Percentiles rank a stretch among this genome's conserved stretches.
phyloP scores from a whole-genome alignment of 2,888 invertebrate genomes.

The Lasioglossum calceatum region DNA sequence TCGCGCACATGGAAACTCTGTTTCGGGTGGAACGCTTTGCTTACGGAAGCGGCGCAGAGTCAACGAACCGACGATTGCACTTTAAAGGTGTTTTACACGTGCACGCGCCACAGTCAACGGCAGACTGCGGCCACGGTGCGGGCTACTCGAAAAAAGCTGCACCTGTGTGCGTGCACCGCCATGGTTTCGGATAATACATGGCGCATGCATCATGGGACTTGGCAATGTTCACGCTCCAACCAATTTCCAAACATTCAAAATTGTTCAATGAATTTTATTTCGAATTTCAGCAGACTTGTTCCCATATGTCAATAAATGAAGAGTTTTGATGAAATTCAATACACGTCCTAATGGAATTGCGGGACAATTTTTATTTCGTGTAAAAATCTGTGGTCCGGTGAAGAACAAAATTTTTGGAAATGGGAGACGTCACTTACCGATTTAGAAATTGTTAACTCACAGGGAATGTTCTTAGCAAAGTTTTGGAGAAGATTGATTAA shows the following conservation, averaged over 20 bases:
- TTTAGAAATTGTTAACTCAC: background rate
- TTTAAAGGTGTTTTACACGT: conserved; percentile 60
- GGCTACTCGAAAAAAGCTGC: background rate
- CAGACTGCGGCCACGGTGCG: background rate
- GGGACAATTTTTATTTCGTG: background rate
- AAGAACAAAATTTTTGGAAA: background rate
- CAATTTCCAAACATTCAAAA: background rate
- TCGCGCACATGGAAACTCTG: conserved; percentile 18
- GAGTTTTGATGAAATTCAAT: no score
- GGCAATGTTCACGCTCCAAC: background rate
- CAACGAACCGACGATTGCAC: conserved; percentile 70
- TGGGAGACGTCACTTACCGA: background rate
- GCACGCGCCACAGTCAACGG: background rate
- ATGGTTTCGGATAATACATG: background rate
- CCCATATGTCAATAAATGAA: no score
- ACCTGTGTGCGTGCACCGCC: background rate
- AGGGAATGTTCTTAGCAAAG: background rate
- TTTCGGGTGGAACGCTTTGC: conserved; percentile 47
- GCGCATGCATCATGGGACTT: background rate
- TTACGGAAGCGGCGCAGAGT: conserved; percentile 50
- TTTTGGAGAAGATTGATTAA: background rate
- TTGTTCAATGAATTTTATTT: background rate
- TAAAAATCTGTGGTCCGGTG: background rate
- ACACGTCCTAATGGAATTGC: background rate
- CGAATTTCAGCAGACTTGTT: background rate